Conservation (phyloP, 2,888 invertebrate species). For the Dusona sp. region DNA sequence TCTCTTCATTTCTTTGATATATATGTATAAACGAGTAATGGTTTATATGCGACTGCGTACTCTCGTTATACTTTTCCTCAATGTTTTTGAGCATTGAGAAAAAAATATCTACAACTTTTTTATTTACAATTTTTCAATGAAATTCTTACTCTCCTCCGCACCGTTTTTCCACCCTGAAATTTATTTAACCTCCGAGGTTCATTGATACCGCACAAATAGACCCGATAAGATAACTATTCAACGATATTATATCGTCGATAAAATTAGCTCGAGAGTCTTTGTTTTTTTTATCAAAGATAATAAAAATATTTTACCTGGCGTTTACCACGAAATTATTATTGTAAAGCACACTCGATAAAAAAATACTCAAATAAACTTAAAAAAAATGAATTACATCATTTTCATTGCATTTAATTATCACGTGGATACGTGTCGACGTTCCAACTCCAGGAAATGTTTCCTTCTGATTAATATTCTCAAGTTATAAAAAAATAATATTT, state of each 20-base stretch:
- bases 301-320: not conserved
- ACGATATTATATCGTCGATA: conserved; percentile 11
- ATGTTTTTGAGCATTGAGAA: not conserved
- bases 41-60: not conserved
- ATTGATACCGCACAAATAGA: conserved; percentile 17
- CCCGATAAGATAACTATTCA: conserved; percentile 42
- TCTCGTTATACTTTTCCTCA: not conserved
- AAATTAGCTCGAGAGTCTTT: not conserved
- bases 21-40: not conserved
- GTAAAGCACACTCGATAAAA: not conserved
- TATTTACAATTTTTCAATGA: not conserved
- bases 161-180: not conserved
- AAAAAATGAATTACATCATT: no score
- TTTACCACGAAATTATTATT: no score
- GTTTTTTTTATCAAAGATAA: not conserved
- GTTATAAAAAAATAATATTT: not conserved
- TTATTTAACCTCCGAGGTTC: not conserved
- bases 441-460: not conserved
- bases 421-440: not conserved
- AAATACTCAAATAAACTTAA: no score
- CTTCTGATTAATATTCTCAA: not conserved
- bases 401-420: no score
- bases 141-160: not conserved
- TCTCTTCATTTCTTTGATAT: not conserved
- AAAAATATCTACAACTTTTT: not conserved